Base-by-base conservation (phyloP, 2,888 invertebrate genomes). In the Zaprionus bogoriensis region DNA sequence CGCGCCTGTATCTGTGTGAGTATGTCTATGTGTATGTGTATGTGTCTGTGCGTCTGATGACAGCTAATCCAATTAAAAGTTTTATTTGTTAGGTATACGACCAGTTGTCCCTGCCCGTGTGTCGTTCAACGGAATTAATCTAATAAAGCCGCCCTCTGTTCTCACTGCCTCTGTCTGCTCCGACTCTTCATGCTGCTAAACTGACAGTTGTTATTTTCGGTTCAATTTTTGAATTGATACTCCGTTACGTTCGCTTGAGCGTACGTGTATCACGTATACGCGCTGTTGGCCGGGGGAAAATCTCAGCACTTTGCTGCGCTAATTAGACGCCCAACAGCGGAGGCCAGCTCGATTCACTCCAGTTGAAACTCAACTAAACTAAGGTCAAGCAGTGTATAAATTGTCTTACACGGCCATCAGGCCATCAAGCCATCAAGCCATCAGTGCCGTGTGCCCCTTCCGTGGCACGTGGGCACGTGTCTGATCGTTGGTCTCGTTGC, bases 1-100 rank as follows among this genome's bases (percentile, higher is more conserved):
- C 44, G 36, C 44, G 12, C n/a, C 17, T 45, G 25, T 53, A 22
- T 55, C 52, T 46, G 52, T 52, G 48, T 62, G 50, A 54, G 68
- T 68, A 72, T 50, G 68, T 70, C n/a, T n/a, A n/a, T n/a, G 14
- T 45, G 25, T 53, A 22, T 55, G 54, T 46, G 52, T 52, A 46
- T 62, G 50, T 57, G 68, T 68, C 73, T 50, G 68, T 70, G 67
- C 62, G 68, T 64, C 77, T 74, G 79, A 80, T 74, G 77, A 82
- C 73, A 87, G 80, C 81, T 87, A 89, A 88, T 88, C 88, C 87
- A 88, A 89, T 88, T 88, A 89, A 87, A 88, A 88, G 75, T 88
- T 88, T 86, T 86, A 86, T 86, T 82, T 85, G 79, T 78, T 77
- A 74, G 82, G 76, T 81, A 76, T 75, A 71, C 75, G 73, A 74